These are phyloP conservation scores for Sylvia atricapilla DNA, from an alignment of 2,113 vertebrate genomes.

Conservation along the genomic window DNA sequence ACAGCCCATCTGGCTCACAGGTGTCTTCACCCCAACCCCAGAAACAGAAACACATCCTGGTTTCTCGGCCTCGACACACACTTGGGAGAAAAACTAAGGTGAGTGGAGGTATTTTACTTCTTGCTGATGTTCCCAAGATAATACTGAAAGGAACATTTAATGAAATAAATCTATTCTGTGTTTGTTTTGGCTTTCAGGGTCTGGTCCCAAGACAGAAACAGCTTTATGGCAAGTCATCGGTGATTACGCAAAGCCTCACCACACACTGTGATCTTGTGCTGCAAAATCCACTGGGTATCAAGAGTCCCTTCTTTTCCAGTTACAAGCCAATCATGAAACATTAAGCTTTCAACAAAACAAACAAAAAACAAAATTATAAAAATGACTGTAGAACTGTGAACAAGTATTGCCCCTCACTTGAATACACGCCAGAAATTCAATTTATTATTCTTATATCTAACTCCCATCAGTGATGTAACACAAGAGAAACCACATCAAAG, in stretches of 20 bases:
- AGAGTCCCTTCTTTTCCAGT: not conserved
- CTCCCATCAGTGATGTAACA: not conserved
- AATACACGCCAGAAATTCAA: not conserved
- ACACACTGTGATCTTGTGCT: not conserved
- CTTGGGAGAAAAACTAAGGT: not conserved
- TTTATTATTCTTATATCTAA: not conserved
- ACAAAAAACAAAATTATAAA: not conserved
- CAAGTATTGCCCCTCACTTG: not conserved
- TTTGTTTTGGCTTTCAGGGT: not conserved
- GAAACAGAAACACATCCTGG: not conserved
- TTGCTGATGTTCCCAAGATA: not conserved
- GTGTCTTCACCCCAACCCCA: not conserved
- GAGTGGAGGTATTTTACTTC: not conserved
- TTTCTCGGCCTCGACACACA: not conserved
- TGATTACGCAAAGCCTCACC: not conserved
- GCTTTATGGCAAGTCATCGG: not conserved
- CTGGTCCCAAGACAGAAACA: not conserved
- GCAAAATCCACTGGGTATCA: not conserved
- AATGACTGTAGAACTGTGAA: not conserved
- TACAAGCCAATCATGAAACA: not conserved
- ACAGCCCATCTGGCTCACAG: not conserved
- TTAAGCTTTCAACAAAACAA: not conserved
- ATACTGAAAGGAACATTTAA: not conserved
- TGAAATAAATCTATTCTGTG: not conserved
- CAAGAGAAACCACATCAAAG: not conserved